A percentile compares a stretch with the other conserved stretches of the same genome.
Evolutionary conservation across 2,113 vertebrate genomes (phyloP).

Genomic region (Hassar affinis): DNA sequence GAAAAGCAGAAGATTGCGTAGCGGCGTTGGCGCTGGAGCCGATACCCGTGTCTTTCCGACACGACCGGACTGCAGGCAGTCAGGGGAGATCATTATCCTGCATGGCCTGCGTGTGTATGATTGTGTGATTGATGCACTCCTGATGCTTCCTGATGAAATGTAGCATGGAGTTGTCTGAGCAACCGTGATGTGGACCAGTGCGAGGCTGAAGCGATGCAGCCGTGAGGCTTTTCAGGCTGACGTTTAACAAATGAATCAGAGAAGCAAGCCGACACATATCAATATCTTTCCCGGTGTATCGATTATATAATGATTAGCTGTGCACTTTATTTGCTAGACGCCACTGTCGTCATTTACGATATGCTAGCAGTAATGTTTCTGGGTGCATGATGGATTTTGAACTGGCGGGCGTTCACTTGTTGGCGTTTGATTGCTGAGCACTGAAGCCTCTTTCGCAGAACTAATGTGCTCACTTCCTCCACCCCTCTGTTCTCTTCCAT

Average conservation of each 20-base stretch:
- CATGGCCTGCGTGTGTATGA: conserved; percentile 3
- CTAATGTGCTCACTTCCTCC: neutral
- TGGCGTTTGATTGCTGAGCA: neutral
- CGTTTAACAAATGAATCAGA: neutral
- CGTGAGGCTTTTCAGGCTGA: neutral
- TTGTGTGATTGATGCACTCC: conserved; percentile 34
- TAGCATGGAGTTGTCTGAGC: neutral
- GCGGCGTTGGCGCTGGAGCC: neutral
- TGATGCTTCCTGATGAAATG: conserved; percentile 28
- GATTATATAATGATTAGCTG: neutral
- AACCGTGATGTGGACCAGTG: too few relatives aligned
- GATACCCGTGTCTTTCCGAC: conserved; percentile 16
- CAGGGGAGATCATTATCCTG: conserved; percentile 53
- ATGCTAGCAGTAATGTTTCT: neutral
- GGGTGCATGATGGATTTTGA: neutral
- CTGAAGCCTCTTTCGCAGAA: neutral
- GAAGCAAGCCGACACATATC: neutral
- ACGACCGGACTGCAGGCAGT: conserved; percentile 33
- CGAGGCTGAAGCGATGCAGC: too few relatives aligned
- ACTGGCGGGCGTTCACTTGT: neutral
- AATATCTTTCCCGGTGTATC: neutral
- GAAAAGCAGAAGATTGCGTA: neutral
- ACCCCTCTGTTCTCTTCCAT: neutral
- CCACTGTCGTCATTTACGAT: neutral
- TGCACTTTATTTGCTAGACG: neutral